Percentiles rank a stretch among this genome's conserved stretches.
phyloP scores from a whole-genome alignment of 2,888 invertebrate species.

The Ernsta delagoae region DNA sequence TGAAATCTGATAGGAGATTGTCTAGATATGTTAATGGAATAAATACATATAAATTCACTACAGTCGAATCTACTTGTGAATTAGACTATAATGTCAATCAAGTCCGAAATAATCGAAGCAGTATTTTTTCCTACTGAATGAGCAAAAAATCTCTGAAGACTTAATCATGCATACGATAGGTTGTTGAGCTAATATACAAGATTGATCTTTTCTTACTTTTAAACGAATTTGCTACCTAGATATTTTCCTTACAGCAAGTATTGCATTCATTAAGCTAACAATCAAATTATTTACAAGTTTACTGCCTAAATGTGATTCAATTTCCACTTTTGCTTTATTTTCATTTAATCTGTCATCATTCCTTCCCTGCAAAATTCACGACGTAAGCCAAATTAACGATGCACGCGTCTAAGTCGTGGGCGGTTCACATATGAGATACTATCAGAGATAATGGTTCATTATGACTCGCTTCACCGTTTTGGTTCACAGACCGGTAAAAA shows the following conservation, averaged over 20 bases:
- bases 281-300: too few species aligned
- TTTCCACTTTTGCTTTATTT: background rate
- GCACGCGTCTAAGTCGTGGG: slow-evolving; percentile 51
- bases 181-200: background rate
- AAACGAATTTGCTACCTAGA: too few species aligned
- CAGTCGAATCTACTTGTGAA: background rate
- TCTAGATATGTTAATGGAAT: slow-evolving; percentile 10
- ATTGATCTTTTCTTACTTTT: background rate
- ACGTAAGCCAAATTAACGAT: slow-evolving; percentile 36
- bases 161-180: slow-evolving; percentile 6
- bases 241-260: too few species aligned
- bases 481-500: slow-evolving; percentile 40
- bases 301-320: background rate
- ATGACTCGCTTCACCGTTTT: slow-evolving; percentile 58
- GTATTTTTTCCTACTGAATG: background rate
- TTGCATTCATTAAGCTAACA: too few species aligned
- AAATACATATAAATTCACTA: slow-evolving; percentile 9
- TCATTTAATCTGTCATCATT: background rate
- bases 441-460: slow-evolving; percentile 64
- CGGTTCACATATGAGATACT: slow-evolving; percentile 59
- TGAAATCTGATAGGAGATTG: slow-evolving; percentile 8
- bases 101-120: slow-evolving; percentile 12
- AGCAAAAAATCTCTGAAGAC: slow-evolving; percentile 5
- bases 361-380: slow-evolving; percentile 40
- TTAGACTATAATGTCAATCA: slow-evolving; percentile 20